These are phyloP conservation scores for Hypocryptadius cinnamomeus DNA, from an alignment of 2,113 vertebrate genomes.

Conservation along the genomic window DNA sequence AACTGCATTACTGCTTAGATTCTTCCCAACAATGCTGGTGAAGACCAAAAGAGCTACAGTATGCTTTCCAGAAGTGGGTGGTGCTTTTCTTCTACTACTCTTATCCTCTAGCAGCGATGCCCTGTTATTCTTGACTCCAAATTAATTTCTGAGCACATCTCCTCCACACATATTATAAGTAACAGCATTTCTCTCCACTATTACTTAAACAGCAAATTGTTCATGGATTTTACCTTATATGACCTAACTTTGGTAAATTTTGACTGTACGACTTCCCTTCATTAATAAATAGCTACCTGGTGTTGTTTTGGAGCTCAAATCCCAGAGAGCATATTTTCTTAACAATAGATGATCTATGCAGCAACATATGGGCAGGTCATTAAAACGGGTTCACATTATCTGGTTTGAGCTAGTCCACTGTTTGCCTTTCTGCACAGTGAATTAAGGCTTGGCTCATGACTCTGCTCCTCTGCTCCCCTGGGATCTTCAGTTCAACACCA, in stretches of 20 bases:
- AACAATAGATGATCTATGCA: not conserved
- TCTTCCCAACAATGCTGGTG: not conserved
- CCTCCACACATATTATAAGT: not conserved
- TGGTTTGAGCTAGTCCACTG: not conserved
- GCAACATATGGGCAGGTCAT: not conserved
- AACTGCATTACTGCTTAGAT: not conserved
- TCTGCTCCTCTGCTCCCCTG: not conserved
- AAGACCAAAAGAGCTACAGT: not conserved
- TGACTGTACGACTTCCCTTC: not conserved
- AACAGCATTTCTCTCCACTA: not conserved
- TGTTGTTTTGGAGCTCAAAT: conserved; percentile 10
- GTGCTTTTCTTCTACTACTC: not conserved
- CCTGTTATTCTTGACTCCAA: not conserved
- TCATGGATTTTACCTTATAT: not conserved
- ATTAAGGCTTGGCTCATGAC: not conserved
- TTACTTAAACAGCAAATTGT: not conserved
- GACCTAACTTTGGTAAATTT: not conserved
- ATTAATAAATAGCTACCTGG: not conserved
- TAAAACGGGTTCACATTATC: not conserved
- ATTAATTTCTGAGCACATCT: not conserved
- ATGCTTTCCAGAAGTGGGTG: not conserved
- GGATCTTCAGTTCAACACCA: not conserved
- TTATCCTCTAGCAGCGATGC: not conserved
- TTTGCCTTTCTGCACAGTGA: not conserved
- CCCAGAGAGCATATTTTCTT: not conserved